Evolutionary conservation across 1,140 invertebrate genomes (phyloP).

Genomic region (Meloidogyne floridensis): DNA sequence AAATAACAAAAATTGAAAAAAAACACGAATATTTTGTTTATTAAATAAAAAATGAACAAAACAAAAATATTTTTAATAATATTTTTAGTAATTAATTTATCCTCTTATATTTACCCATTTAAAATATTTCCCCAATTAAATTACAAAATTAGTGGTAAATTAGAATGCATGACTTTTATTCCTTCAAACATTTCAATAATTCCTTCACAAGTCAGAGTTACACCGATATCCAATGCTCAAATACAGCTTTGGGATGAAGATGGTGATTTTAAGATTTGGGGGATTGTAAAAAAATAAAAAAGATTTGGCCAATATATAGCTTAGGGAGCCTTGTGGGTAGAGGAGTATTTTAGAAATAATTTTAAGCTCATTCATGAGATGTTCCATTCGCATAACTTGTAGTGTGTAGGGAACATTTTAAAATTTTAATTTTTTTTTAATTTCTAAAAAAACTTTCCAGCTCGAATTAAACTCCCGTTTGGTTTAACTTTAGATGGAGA

Average conservation of each 20-base stretch:
- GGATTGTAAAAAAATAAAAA: too few species aligned
- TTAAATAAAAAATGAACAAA: not conserved
- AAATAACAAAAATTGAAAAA: too few species aligned
- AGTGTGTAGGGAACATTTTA: not conserved
- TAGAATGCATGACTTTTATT: not conserved
- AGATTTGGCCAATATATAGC: too few species aligned
- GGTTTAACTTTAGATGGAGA: not conserved
- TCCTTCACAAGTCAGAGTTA: constrained; percentile 1
- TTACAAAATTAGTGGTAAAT: not conserved
- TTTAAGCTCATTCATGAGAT: not conserved
- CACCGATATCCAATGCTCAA: not conserved
- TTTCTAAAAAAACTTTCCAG: not conserved
- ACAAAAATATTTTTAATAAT: not conserved
- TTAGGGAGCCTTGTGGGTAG: too few species aligned
- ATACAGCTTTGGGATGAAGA: constrained; percentile 8
- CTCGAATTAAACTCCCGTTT: not conserved
- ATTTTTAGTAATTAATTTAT: not conserved
- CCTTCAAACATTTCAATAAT: not conserved
- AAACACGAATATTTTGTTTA: too few species aligned
- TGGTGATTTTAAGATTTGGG: not conserved
- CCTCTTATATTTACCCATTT: not conserved
- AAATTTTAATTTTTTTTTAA: not conserved
- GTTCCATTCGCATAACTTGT: not conserved
- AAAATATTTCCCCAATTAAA: not conserved
- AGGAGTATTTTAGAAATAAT: too few species aligned